These are phyloP conservation scores for Probaryconus sp. DNA, from an alignment of 1,140 invertebrate species.

Conservation along the genomic window DNA sequence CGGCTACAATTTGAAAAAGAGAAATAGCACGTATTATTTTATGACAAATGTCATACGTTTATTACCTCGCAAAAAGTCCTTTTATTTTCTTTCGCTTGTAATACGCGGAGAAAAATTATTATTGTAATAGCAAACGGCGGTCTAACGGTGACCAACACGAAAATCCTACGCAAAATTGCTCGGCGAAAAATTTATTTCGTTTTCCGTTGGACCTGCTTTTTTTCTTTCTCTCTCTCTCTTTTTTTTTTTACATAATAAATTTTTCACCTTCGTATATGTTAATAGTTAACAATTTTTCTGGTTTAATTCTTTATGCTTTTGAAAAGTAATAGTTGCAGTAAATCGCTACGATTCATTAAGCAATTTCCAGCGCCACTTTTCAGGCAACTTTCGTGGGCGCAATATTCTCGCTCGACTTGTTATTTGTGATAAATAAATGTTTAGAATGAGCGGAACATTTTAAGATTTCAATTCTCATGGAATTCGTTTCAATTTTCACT, in stretches of 20 bases:
- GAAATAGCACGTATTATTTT: conserved; percentile 42
- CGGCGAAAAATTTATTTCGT: conserved; percentile 33
- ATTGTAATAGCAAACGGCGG: conserved; percentile 37
- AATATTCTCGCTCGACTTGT: too few relatives aligned
- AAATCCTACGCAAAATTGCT: conserved; percentile 27
- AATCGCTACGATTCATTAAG: conserved; percentile 11
- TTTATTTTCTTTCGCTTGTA: conserved; percentile 25
- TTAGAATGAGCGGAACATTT: too few relatives aligned
- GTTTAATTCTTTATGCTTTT: conserved; percentile 11
- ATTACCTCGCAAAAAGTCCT: conserved; percentile 5
- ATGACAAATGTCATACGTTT: conserved; percentile 40
- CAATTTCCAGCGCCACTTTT: not conserved
- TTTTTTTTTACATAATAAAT: conserved; percentile 48
- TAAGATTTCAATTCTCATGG: too few relatives aligned
- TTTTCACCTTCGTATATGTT: conserved; percentile 15
- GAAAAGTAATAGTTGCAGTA: conserved; percentile 12
- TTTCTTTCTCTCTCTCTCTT: conserved; percentile 1
- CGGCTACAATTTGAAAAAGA: conserved; percentile 28
- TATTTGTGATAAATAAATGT: too few relatives aligned
- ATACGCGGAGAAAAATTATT: conserved; percentile 38
- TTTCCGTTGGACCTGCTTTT: conserved; percentile 24
- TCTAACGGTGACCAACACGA: conserved; percentile 37
- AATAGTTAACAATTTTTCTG: conserved; percentile 12
- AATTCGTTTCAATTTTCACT: too few relatives aligned
- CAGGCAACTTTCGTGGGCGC: too few relatives aligned